Evolutionary conservation across 2,888 invertebrate genomes (phyloP).

Genomic region (Clepsis dumicolana): DNA sequence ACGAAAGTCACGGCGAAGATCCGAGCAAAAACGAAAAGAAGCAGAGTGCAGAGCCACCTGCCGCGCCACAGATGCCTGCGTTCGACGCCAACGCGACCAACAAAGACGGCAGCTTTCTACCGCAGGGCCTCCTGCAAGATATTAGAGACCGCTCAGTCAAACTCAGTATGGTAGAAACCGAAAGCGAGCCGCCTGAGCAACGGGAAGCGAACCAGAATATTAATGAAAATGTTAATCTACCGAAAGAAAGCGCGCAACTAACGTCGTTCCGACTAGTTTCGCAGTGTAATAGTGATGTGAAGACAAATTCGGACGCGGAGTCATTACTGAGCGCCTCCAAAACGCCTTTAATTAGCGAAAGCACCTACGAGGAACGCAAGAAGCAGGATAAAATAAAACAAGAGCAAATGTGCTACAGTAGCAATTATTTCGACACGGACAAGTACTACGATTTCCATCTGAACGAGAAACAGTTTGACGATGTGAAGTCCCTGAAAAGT

Average conservation of each 20-base stretch:
- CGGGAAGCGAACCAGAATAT: conserved; percentile 77
- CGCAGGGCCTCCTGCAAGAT: conserved; percentile 89
- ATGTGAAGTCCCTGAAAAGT: conserved; percentile 72
- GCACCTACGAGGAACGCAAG: conserved; percentile 89
- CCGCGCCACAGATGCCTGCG: conserved; percentile 69
- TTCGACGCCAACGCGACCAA: conserved; percentile 66
- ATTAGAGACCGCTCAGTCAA: conserved; percentile 88
- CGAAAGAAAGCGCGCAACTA: conserved; percentile 81
- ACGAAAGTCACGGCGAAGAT: conserved; percentile 79
- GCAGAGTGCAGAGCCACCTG: conserved; percentile 63
- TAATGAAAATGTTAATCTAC: conserved; percentile 78
- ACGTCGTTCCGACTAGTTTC: conserved; percentile 85
- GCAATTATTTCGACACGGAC: conserved; percentile 90
- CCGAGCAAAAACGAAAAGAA: conserved; percentile 74
- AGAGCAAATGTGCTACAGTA: conserved; percentile 77
- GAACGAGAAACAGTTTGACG: conserved; percentile 89
- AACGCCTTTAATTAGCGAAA: conserved; percentile 86
- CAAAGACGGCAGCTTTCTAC: conserved; percentile 85
- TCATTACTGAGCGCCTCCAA: conserved; percentile 66
- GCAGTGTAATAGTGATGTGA: conserved; percentile 76
- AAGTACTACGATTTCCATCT: conserved; percentile 94
- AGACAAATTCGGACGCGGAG: conserved; percentile 64
- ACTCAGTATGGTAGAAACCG: conserved; percentile 78
- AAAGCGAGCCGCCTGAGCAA: conserved; percentile 70
- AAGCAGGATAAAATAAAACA: conserved; percentile 81